Conservation (phyloP, 2,888 invertebrate species). For the Autographa pulchrina region DNA sequence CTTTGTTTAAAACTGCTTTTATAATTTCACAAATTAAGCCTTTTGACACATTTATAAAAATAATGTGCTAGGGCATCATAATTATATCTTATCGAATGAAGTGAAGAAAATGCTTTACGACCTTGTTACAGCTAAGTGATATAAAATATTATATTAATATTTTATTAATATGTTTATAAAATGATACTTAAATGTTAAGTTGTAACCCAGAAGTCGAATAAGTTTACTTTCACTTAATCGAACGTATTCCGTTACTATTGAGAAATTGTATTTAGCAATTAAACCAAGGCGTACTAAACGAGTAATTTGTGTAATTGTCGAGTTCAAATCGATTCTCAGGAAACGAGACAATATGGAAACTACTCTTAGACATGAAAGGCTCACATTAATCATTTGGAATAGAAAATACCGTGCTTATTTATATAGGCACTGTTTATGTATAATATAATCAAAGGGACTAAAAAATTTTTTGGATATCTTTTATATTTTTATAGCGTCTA, state of each 20-base stretch:
- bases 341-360: constrained; percentile 61
- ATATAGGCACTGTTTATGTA: too few relatives aligned
- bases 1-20: not conserved
- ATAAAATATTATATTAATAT: constrained; percentile 5
- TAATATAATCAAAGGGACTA: not conserved
- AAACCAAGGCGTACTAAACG: constrained; percentile 60
- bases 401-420: constrained; percentile 6
- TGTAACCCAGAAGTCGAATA: constrained; percentile 52
- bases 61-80: not conserved
- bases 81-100: constrained; percentile 8
- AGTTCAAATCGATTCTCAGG: constrained; percentile 61
- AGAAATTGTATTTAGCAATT: constrained; percentile 70
- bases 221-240: constrained; percentile 58
- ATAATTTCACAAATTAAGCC: not conserved
- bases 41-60: not conserved
- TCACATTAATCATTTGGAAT: constrained; percentile 19
- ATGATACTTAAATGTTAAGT: constrained; percentile 29
- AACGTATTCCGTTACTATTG: constrained; percentile 65
- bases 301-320: constrained; percentile 64
- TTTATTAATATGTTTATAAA: constrained; percentile 42
- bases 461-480: not conserved
- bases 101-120: constrained; percentile 27
- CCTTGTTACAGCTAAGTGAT: constrained; percentile 32
- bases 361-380: constrained; percentile 56
- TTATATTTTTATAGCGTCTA: too few relatives aligned